Conservation (phyloP, 2,113 vertebrate genomes). For the Varanus salvator region DNA sequence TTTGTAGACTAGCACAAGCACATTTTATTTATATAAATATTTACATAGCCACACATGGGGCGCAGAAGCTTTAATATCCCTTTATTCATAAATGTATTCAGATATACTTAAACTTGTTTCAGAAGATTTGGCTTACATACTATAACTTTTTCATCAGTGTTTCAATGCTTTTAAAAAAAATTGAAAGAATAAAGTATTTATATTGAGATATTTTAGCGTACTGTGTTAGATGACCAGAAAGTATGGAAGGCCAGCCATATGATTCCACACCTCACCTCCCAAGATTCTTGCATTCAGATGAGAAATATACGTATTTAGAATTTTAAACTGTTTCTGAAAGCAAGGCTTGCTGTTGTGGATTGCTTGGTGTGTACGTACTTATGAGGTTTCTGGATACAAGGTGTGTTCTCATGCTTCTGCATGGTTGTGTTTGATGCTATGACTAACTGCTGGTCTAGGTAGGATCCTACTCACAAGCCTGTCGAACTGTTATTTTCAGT, state of each 20-base stretch:
- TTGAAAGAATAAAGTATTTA: background rate
- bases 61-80: background rate
- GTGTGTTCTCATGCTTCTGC: background rate
- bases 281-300: accelerated
- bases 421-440: background rate
- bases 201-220: background rate
- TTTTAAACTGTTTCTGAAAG: background rate
- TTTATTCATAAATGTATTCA: background rate
- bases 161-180: slow-evolving; percentile 32
- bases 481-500: background rate
- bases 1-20: slow-evolving; percentile 30
- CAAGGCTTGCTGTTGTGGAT: background rate
- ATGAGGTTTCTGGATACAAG: background rate
- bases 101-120: slow-evolving; percentile 19
- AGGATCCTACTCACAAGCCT: background rate
- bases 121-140: slow-evolving; percentile 9
- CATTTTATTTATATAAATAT: background rate
- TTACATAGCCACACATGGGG: background rate
- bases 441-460: background rate
- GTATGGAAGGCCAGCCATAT: background rate
- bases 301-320: background rate
- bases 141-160: background rate
- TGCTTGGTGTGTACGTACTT: background rate
- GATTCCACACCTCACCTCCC: too few species aligned
- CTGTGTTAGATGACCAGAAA: background rate